These are phyloP conservation scores for Melanostigma gelatinosum DNA, from an alignment of 2,113 vertebrate species.

Conservation along the genomic window DNA sequence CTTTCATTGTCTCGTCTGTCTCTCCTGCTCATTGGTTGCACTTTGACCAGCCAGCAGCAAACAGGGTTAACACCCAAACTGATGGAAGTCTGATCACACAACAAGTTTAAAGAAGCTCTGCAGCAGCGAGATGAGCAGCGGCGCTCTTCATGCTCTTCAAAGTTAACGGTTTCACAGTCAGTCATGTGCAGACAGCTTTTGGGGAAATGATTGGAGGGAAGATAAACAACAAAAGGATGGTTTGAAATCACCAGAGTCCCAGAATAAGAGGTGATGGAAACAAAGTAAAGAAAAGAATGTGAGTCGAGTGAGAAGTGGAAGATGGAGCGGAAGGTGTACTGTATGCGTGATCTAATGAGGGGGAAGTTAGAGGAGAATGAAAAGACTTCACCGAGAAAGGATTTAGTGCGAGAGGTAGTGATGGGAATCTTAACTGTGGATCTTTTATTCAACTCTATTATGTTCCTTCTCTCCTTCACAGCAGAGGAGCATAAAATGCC, in stretches of 20 bases:
- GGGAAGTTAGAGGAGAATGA: conserved; percentile 2
- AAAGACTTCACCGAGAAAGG: conserved; percentile 20
- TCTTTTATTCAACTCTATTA: conserved; percentile 2
- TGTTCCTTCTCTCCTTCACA: background rate
- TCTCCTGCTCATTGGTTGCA: conserved; percentile 9
- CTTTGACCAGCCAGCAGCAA: conserved; percentile 9
- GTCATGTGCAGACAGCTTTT: conserved; percentile 1
- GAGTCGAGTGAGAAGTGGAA: background rate
- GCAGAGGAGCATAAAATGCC: background rate
- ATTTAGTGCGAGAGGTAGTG: conserved; percentile 3
- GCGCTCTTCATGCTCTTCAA: background rate
- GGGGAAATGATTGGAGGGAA: background rate
- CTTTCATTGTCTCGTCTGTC: background rate
- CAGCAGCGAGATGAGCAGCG: conserved; percentile 9
- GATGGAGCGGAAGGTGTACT: background rate
- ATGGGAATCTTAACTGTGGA: conserved; percentile 20
- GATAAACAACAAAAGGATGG: background rate
- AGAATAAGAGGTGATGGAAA: background rate
- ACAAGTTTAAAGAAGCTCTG: conserved; percentile 25
- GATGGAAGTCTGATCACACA: background rate
- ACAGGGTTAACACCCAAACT: conserved; percentile 26
- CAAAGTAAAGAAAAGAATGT: background rate
- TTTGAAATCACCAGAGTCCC: background rate
- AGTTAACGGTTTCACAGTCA: background rate
- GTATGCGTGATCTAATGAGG: conserved; percentile 19